Conservation (phyloP, 2,888 invertebrate species). For the Loripinus fragilis region DNA sequence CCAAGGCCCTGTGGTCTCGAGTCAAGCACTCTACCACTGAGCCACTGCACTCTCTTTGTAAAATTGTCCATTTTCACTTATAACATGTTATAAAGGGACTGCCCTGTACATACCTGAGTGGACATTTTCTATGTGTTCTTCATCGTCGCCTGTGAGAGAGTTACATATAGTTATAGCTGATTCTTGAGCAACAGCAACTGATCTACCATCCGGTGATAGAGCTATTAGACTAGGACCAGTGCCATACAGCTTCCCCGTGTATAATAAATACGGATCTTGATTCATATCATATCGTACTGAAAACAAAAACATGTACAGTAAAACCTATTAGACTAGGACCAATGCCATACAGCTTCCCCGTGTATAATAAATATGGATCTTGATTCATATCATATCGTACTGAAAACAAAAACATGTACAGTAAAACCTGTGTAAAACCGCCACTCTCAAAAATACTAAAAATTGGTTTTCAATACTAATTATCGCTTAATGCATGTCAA, state of each 20-base stretch:
- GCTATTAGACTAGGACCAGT: slow-evolving; percentile 84
- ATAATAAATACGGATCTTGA: slow-evolving; percentile 90
- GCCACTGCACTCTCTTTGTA: no score
- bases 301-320: slow-evolving; percentile 74
- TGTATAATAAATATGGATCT: slow-evolving; percentile 89
- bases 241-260: slow-evolving; percentile 85
- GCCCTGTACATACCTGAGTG: no score
- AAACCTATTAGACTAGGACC: slow-evolving; percentile 83
- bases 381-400: slow-evolving; percentile 92
- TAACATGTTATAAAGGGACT: no score
- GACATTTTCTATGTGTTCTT: slow-evolving; percentile 85
- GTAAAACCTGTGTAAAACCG: no score
- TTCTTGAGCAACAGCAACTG: slow-evolving; percentile 89
- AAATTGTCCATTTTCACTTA: no score
- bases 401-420: slow-evolving; percentile 83
- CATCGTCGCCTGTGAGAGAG: slow-evolving; percentile 87
- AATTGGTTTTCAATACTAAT: no score
- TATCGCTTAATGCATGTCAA: no score
- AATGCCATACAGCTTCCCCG: slow-evolving; percentile 85
- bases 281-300: slow-evolving; percentile 91
- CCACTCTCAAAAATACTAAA: no score
- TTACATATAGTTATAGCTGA: slow-evolving; percentile 88
- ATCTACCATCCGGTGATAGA: slow-evolving; percentile 91
- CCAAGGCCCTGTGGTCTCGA: no score
- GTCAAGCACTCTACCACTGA: no score